Conservation (phyloP, 2,113 vertebrate species). For the Heterotilapia buettikoferi region DNA sequence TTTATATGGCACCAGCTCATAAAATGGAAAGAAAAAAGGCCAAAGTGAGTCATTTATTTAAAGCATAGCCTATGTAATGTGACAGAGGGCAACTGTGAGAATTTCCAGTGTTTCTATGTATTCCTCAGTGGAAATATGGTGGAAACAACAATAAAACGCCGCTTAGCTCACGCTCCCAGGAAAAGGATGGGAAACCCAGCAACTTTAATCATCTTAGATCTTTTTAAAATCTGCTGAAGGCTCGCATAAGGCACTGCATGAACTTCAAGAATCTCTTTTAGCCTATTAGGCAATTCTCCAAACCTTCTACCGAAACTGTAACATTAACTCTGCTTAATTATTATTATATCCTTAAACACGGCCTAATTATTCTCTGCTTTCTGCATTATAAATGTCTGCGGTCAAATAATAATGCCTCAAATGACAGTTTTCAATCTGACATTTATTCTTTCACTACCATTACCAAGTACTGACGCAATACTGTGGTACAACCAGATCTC, state of each 20-base stretch:
- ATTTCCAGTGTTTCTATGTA: conserved; percentile 9
- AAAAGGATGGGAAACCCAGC: conserved; percentile 16
- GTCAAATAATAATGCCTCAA: conserved; percentile 52
- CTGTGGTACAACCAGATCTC: conserved; percentile 35
- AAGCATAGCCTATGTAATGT: not conserved
- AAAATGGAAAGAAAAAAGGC: not conserved
- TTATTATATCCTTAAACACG: not conserved
- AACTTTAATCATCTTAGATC: not conserved
- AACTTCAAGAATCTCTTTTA: not conserved
- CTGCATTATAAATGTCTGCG: not conserved
- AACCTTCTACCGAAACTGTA: not conserved
- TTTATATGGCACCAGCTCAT: not conserved
- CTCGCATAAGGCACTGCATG: not conserved
- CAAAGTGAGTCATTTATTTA: not conserved
- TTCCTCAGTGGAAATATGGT: conserved; percentile 18
- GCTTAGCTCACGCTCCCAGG: not conserved
- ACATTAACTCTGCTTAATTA: not conserved
- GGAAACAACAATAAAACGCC: conserved; percentile 34
- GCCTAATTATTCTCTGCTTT: not conserved
- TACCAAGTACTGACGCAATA: conserved; percentile 39
- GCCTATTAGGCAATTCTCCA: not conserved
- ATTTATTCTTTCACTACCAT: conserved; percentile 63
- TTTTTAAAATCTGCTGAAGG: not conserved
- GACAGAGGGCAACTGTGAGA: not conserved
- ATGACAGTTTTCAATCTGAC: conserved; percentile 55